Base-by-base conservation (phyloP, 1,140 invertebrate species). In the Hylaeus anthracinus region DNA sequence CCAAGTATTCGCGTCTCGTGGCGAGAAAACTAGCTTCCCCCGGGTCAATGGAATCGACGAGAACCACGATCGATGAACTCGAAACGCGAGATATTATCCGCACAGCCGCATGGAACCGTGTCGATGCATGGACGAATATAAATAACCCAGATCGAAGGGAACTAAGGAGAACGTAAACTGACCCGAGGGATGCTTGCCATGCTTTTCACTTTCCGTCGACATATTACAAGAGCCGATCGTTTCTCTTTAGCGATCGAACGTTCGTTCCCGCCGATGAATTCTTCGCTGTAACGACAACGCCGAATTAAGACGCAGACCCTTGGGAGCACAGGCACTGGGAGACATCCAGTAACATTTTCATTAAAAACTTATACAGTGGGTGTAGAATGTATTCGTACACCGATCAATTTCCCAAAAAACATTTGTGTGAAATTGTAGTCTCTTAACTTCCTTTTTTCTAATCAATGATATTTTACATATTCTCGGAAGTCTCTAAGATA, bases 21-120 rank as follows among this genome's bases (percentile, higher is more conserved):
- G 71, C 53, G 56, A 45, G 37, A 26, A 63, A 51, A 45, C 37
- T 12, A 61, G 37, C 53, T 39, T 66, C 78, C 63, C 39, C 39
- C 53, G 55, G 78, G 71, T 80, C 63, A 74, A 80, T 26, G 78
- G 43, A 80, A 66, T 74, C 63, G 48, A 43, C 67, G 37, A 1
- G 15, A 26, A n/a, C 9, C 37, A 26, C 76, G 75, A 78, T 78
- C 75, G 67, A 78, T 78, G 55, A 64, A 79, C 76, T 64, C 70
- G 70, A 37, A 77, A 70, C 55, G 56, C n/a, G 1, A 5, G 39
- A 56, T 72, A 71, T 60, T 41, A 55, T 48, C 55, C 15, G 55
- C 55, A 14, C 55, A 56, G 55, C 55, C 55, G 55, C 15, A 51
- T 9, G 5, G 41, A 12, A 26, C n/a, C 41, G n/a, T 10, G 48